These are phyloP conservation scores for Willisornis vidua DNA, from an alignment of 2,113 vertebrate species.

Conservation along the genomic window DNA sequence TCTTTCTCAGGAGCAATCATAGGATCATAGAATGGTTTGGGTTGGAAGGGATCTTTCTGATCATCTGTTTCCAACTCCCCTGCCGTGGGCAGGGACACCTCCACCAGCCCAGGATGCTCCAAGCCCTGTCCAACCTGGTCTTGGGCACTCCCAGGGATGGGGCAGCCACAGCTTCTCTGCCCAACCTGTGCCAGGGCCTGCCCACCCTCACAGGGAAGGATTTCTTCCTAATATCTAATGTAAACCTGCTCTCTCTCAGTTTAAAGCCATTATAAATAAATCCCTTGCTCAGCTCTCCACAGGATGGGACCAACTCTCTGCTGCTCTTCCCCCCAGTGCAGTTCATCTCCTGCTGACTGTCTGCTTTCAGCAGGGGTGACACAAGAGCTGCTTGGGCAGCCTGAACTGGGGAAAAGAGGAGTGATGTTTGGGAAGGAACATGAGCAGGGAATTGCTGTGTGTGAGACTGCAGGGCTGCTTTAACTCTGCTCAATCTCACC, in stretches of 20 bases:
- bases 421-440: neutral
- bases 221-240: neutral
- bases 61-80: fast-evolving
- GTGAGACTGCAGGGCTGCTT: neutral
- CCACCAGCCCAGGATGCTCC: fast-evolving
- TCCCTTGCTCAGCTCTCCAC: neutral
- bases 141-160: neutral
- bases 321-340: neutral
- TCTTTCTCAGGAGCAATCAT: neutral
- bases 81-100: neutral
- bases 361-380: neutral
- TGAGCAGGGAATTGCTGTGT: neutral
- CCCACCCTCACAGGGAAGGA: fast-evolving
- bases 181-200: neutral
- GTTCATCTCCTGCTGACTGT: neutral
- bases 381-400: neutral
- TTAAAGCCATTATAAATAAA: neutral
- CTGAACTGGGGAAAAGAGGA: neutral
- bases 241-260: neutral
- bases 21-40: neutral
- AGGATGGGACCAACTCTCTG: neutral
- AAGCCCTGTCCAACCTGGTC: fast-evolving
- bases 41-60: neutral
- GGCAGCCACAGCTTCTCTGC: neutral
- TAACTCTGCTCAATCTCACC: neutral